Conservation (phyloP, 2,888 invertebrate genomes). For the Pollenia angustigena region DNA sequence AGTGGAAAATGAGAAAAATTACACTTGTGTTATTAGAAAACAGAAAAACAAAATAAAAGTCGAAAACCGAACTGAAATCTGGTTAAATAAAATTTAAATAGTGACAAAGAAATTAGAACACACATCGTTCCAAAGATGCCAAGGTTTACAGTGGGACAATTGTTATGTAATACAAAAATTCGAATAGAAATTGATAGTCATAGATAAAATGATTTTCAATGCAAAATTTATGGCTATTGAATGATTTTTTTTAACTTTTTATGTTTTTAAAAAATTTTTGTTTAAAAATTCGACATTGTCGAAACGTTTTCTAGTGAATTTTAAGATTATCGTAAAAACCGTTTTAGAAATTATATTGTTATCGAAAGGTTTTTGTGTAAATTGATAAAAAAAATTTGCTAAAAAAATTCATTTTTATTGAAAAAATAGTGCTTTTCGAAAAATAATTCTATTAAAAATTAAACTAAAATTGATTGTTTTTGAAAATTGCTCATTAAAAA, state of each 20-base stretch:
- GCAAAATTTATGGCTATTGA: no score
- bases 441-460: background rate
- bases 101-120: constrained; percentile 5
- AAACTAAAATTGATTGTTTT: background rate
- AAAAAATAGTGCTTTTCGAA: no score
- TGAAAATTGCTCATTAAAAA: background rate
- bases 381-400: background rate
- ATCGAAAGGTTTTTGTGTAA: background rate
- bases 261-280: no score
- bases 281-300: no score
- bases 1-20: constrained; percentile 58
- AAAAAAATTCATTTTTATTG: no score
- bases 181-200: no score
- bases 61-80: constrained; percentile 41
- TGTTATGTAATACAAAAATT: background rate
- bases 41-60: constrained; percentile 26
- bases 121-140: constrained; percentile 27
- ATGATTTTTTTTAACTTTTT: no score
- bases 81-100: constrained; percentile 50
- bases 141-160: constrained; percentile 4
- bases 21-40: constrained; percentile 65
- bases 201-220: no score
- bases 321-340: background rate
- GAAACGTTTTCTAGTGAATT: background rate
- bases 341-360: background rate